Base-by-base conservation (phyloP, 2,888 invertebrate genomes). In the Chrysolina americana region DNA sequence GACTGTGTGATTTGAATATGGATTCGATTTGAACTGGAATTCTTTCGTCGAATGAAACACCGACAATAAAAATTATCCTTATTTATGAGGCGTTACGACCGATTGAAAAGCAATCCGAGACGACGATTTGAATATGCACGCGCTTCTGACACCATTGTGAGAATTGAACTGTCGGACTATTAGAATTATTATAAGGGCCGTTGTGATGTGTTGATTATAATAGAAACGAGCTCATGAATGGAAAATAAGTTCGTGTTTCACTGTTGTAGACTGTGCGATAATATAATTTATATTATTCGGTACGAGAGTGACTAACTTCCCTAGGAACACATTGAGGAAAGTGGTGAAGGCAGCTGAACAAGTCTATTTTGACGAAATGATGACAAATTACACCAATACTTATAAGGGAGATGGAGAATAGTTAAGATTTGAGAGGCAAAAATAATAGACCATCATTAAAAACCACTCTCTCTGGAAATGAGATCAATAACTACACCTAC, bases 71-170 rank as follows among this genome's bases (percentile, higher is more conserved):
- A 75, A 68, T 68, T 69, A 73, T 69, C 73, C 56, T 77, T 71
- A 75, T 71, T 73, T 65, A 50, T 62, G 70, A 78, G 63, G 77
- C 80, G 78, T 79, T 68, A 70, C 62, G 75, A 75, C 50, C 75
- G 75, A 78, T 78, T 62, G 69, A 75, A 79, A 74, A 76, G 80
- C 80, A 80, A 82, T 82, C 79, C 78, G 82, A 81, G 76, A 75
- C 82, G n/a, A 28, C n/a, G 59, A 73, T 73, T 73, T 73, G 73
- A 73, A 73, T 73, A 73, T 65, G 73, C 73, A 69, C 73, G 23
- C 73, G 73, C 56, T 44, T 44, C 62, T 56, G 72, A 68, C 66
- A 62, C 72, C 65, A 65, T 56, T 53, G 68, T 64, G 68, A 73
- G 56, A 23, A 56, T 56, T 13, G 13, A 23, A 56, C 13, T 13